These are phyloP conservation scores for Sebastes fasciatus DNA, from an alignment of 2,113 vertebrate species.

Conservation along the genomic window DNA sequence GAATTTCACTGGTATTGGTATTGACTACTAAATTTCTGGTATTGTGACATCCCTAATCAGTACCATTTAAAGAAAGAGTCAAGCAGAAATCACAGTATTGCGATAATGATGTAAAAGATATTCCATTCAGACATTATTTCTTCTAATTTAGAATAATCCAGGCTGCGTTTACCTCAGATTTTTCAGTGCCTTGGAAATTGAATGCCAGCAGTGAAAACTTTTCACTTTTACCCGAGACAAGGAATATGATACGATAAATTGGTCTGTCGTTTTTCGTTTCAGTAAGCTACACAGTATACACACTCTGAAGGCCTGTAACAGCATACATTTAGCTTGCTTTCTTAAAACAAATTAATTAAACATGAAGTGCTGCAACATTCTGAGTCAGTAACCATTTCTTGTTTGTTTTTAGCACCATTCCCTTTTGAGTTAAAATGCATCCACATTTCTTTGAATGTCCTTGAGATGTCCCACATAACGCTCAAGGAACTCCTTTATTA, in stretches of 20 bases:
- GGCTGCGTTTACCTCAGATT: neutral
- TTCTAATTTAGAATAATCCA: neutral
- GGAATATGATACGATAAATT: conserved; percentile 1
- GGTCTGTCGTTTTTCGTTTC: conserved; percentile 15
- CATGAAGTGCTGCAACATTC: conserved; percentile 9
- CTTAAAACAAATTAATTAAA: conserved; percentile 26
- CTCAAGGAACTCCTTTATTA: conserved; percentile 41
- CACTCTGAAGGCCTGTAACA: conserved; percentile 4
- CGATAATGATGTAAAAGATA: neutral
- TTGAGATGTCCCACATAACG: conserved; percentile 54
- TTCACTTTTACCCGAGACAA: neutral
- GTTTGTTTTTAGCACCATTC: conserved; percentile 24
- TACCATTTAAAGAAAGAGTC: neutral
- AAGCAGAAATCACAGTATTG: neutral
- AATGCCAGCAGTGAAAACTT: conserved; percentile 24
- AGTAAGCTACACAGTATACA: neutral
- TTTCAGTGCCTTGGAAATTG: neutral
- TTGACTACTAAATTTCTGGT: too few relatives aligned
- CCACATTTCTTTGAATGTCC: conserved; percentile 40
- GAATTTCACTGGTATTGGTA: too few relatives aligned
- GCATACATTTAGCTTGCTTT: neutral
- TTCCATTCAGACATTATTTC: neutral
- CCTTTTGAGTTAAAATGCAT: conserved; percentile 22
- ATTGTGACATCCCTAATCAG: neutral
- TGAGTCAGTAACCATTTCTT: conserved; percentile 3